Evolutionary conservation across 2,797 vertebrate species (phyloP).

Genomic region (Scarus forsteni): DNA sequence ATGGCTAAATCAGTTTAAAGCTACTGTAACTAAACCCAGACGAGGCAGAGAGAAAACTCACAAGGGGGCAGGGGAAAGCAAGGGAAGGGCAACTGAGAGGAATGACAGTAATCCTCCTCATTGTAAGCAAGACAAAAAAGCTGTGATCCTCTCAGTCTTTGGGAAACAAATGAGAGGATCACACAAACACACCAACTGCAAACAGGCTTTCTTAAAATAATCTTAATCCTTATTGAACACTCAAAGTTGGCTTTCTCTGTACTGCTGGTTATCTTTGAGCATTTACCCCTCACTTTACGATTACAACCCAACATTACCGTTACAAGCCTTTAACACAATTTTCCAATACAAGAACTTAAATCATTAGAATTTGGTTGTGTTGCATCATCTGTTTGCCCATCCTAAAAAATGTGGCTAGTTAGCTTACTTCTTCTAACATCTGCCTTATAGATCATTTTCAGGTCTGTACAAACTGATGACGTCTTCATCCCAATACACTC

Average conservation of each 20-base stretch:
- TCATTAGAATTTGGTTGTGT: too few species aligned
- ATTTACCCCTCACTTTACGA: slow-evolving; percentile 4
- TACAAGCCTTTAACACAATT: too few species aligned
- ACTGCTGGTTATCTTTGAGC: slow-evolving; percentile 7
- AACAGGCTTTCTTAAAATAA: background rate
- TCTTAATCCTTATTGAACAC: slow-evolving; percentile 10
- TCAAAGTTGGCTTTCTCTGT: slow-evolving; percentile 1
- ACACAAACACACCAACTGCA: slow-evolving; percentile 14
- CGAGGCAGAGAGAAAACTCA: slow-evolving; percentile 46
- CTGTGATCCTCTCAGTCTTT: slow-evolving; percentile 55
- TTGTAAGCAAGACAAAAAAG: slow-evolving; percentile 54
- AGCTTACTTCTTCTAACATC: too few species aligned
- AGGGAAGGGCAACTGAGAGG: slow-evolving; percentile 41
- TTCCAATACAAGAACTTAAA: too few species aligned
- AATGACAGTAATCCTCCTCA: slow-evolving; percentile 62
- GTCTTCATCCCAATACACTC: too few species aligned
- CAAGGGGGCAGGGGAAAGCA: slow-evolving; percentile 16
- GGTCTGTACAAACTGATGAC: too few species aligned
- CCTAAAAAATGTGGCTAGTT: too few species aligned
- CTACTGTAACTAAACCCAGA: slow-evolving; percentile 69
- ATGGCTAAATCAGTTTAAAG: slow-evolving; percentile 77
- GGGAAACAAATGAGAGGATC: slow-evolving; percentile 46
- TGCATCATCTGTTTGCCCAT: too few species aligned
- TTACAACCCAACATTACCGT: too few species aligned
- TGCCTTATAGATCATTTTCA: too few species aligned